A percentile compares a stretch with the other conserved stretches of the same genome.
Evolutionary conservation across 2,113 vertebrate species (phyloP).

Genomic region (Petaurus breviceps): DNA sequence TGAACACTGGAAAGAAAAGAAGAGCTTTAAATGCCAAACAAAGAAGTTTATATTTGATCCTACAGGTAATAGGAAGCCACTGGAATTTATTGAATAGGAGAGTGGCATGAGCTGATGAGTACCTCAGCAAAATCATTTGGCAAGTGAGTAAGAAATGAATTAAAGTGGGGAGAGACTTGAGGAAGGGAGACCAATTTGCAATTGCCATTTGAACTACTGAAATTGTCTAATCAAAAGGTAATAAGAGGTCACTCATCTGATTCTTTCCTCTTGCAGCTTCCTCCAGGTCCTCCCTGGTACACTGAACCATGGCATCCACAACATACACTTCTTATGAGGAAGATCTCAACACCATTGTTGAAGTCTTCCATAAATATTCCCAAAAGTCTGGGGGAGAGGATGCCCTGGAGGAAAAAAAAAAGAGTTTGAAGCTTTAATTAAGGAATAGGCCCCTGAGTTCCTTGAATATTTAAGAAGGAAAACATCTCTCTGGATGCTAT

Average conservation of each 20-base stretch:
- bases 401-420: background rate
- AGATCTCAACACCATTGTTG: accelerated
- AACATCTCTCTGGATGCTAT: accelerated
- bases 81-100: background rate
- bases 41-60: background rate
- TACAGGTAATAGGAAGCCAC: background rate
- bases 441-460: constrained; percentile 6
- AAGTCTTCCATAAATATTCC: constrained; percentile 52
- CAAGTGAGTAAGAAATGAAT: background rate
- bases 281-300: background rate
- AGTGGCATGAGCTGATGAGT: background rate
- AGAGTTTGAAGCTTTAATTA: constrained; percentile 30
- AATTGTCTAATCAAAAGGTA: background rate
- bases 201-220: background rate
- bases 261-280: too few species aligned
- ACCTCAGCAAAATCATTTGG: background rate
- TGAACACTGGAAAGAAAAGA: background rate
- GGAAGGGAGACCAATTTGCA: background rate
- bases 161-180: background rate
- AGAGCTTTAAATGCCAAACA: background rate
- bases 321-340: constrained; percentile 61
- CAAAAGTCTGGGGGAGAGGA: accelerated
- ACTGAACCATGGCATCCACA: constrained; percentile 3
- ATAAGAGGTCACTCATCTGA: too few species aligned
- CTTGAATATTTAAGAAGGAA: accelerated